A percentile compares a stretch with the other conserved stretches of the same genome.
Conservation (phyloP, 2,797 vertebrate species). For the Australoheros facetus region DNA sequence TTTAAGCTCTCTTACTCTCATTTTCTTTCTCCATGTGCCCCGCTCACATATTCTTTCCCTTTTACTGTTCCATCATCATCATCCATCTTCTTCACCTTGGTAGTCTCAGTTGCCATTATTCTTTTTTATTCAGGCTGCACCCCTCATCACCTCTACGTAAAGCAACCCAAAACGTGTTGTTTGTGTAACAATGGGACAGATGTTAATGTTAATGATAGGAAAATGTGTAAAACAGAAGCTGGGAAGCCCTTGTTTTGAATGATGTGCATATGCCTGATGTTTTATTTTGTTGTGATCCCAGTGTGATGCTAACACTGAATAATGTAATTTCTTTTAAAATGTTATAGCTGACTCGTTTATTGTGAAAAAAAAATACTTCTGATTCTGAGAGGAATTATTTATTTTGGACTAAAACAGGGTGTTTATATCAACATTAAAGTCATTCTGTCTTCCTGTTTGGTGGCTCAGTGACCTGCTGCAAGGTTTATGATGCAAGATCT, state of each 20-base stretch:
- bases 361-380: too few species aligned
- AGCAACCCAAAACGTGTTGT: neutral
- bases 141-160: conserved; percentile 31
- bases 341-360: neutral
- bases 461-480: too few species aligned
- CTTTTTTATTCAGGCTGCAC: conserved; percentile 35
- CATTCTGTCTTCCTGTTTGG: too few species aligned
- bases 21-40: conserved; percentile 4
- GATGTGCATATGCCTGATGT: neutral
- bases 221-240: conserved; percentile 5
- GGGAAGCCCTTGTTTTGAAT: neutral
- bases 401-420: too few species aligned
- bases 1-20: neutral
- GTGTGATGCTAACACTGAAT: neutral
- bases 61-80: conserved; percentile 53
- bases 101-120: conserved; percentile 45
- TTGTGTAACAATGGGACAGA: conserved; percentile 31
- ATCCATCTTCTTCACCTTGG: conserved; percentile 64
- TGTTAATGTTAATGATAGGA: conserved; percentile 14
- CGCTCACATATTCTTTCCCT: conserved; percentile 13
- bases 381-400: too few species aligned
- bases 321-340: neutral
- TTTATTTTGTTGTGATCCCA: neutral
- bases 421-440: too few species aligned
- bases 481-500: neutral